Evolutionary conservation across 2,888 invertebrate genomes (phyloP), one percentile per base, ranked within the genome.

Genomic region (Pyrgus malvae): DNA sequence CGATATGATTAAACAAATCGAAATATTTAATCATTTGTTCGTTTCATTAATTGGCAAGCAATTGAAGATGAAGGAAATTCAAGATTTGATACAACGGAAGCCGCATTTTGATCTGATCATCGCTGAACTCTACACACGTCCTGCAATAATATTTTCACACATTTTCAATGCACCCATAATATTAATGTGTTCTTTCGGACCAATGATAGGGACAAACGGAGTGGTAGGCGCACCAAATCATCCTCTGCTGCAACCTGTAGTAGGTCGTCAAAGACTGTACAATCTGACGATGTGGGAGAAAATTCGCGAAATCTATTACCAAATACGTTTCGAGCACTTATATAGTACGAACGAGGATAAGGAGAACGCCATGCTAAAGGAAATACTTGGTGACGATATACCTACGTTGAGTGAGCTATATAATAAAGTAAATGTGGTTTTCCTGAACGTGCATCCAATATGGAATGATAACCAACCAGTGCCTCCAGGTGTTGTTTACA

Each of bases 381-480:
- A 25, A n/a, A 6, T 25, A 7, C 37, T 48, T 25, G 64, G 64
- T 7, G 11, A 41, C 0, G 45, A 66, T 2, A 46, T 55, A 0
- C 73, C 74, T 1, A 8, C 56, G 3, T 21, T 68, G 6, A 54
- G 38, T 14, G 65, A 69, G 19, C 42, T 77, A 8, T 49, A 48
- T 1, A 59, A 71, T 21, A 71, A 72, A 35, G 60, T 81, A 17
- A 75, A 80, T 25, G 64, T 89, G 70, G 38, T 86, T 8, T 76
- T 90, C 57, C 31, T 84, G 1, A 90, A 90, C 57, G 65, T 69
- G 0, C 75, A 90, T 66, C 78, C 80, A 0, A 56, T 82, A 9
- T 78, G 78, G 67, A 72, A 70, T 44, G 64, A 63, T 1, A 76
- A 76, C 37, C 67, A 79, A 12, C 88, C 90, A 0, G 63, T 80